Percentiles rank a stretch among this genome's conserved stretches.
These are phyloP conservation scores for Chironomus riparius DNA, from an alignment of 2,888 invertebrate species.

Conservation along the genomic window DNA sequence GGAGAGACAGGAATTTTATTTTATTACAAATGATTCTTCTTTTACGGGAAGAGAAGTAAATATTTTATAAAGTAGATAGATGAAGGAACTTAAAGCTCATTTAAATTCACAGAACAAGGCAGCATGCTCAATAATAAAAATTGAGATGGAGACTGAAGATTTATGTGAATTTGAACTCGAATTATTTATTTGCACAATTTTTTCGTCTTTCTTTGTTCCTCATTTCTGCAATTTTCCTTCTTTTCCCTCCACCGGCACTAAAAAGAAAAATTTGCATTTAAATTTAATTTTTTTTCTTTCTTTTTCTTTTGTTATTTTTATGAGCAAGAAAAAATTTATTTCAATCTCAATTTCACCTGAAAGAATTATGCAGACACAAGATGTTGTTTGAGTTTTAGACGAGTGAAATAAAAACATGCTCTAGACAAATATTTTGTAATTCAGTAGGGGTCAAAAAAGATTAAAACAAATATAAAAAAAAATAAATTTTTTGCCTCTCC, in stretches of 20 bases:
- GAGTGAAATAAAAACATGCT: not conserved
- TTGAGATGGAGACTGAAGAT: not conserved
- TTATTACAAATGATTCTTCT: too few species aligned
- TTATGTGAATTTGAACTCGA: not conserved
- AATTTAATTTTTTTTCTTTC: not conserved
- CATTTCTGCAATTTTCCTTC: not conserved
- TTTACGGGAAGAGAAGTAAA: too few species aligned
- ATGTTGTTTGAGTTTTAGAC: not conserved
- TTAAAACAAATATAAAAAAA: not conserved
- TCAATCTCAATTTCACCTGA: not conserved
- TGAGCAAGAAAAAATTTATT: not conserved
- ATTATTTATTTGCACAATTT: not conserved
- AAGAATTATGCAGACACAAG: not conserved
- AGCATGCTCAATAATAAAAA: not conserved
- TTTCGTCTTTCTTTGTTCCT: not conserved
- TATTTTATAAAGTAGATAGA: too few species aligned
- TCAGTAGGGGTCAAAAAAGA: not conserved
- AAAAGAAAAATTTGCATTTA: not conserved
- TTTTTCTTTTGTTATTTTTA: not conserved
- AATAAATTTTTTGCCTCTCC: not conserved
- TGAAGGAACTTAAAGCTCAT: not conserved
- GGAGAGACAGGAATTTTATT: not conserved
- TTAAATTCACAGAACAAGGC: not conserved
- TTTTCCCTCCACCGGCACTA: not conserved
- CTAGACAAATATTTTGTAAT: not conserved